Percentiles rank a stretch among this genome's conserved stretches.
phyloP scores from a whole-genome alignment of 2,113 vertebrate genomes.

The Rhineura floridana region DNA sequence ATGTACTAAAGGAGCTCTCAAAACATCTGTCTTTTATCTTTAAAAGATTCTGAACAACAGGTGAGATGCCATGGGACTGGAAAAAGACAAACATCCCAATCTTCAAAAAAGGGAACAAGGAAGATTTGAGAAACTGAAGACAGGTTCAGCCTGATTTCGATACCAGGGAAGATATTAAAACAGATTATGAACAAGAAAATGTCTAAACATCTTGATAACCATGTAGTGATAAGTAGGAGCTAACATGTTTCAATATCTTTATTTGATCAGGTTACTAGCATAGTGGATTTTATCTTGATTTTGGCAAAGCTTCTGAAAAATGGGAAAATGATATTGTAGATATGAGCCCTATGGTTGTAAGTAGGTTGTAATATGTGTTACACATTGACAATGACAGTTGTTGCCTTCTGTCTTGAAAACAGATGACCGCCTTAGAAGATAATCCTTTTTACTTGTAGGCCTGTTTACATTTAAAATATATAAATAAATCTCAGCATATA shows the following conservation, averaged over 20 bases:
- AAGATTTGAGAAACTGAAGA: not conserved
- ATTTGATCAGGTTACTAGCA: not conserved
- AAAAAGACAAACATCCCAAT: not conserved
- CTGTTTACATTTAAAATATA: not conserved
- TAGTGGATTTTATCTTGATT: not conserved
- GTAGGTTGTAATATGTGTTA: not conserved
- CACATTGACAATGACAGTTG: not conserved
- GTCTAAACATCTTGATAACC: too few relatives aligned
- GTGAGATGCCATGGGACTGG: not conserved
- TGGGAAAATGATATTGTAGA: not conserved
- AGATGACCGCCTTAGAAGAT: not conserved
- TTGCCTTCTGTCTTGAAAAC: not conserved
- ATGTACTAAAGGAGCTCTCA: not conserved
- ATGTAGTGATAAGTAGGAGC: too few relatives aligned
- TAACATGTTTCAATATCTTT: too few relatives aligned
- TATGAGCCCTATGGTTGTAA: not conserved
- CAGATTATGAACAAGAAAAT: not conserved
- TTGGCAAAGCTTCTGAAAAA: not conserved
- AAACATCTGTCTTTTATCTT: not conserved
- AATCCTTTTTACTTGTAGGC: not conserved
- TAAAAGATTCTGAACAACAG: not conserved
- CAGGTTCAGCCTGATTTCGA: not conserved
- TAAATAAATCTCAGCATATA: not conserved
- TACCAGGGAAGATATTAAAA: not conserved
- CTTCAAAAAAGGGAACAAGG: not conserved